These are phyloP conservation scores for Hylyphantes graminicola DNA, from an alignment of 1,140 invertebrate species.

Conservation along the genomic window DNA sequence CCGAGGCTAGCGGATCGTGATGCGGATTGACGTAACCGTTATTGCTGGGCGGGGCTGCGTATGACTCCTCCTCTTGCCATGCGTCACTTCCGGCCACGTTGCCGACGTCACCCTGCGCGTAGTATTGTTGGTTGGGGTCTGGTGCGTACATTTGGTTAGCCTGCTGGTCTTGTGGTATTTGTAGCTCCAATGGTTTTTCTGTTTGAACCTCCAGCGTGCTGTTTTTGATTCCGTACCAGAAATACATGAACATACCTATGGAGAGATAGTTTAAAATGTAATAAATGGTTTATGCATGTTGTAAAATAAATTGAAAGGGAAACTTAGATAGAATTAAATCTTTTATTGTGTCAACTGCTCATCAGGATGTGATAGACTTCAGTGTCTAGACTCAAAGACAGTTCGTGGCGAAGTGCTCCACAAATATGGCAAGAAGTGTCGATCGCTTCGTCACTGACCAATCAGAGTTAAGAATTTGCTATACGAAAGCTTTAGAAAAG, in stretches of 20 bases:
- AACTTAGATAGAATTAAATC: too few relatives aligned
- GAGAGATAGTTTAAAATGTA: too few relatives aligned
- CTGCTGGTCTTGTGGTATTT: constrained; percentile 41
- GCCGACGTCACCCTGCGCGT: neutral
- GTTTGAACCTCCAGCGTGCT: constrained; percentile 63
- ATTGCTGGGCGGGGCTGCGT: neutral
- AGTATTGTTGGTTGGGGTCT: constrained; percentile 13
- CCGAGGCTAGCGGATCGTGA: constrained; percentile 15
- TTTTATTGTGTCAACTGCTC: too few relatives aligned
- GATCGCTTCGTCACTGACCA: too few relatives aligned
- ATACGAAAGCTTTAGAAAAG: too few relatives aligned
- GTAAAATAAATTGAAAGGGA: too few relatives aligned
- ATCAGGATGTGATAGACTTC: too few relatives aligned
- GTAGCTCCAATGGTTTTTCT: constrained; percentile 61
- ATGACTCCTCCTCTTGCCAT: neutral
- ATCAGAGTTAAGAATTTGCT: too few relatives aligned
- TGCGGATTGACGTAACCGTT: constrained; percentile 10
- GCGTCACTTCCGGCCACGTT: neutral
- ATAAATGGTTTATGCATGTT: too few relatives aligned
- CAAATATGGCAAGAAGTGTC: too few relatives aligned
- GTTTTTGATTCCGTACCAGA: constrained; percentile 66
- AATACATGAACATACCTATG: constrained; percentile 66
- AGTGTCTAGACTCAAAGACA: too few relatives aligned
- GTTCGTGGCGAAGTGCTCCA: too few relatives aligned
- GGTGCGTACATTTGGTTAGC: constrained; percentile 7